These are phyloP conservation scores for Cercopithecus mona DNA, from an alignment of 2,113 vertebrate species.

Conservation along the genomic window DNA sequence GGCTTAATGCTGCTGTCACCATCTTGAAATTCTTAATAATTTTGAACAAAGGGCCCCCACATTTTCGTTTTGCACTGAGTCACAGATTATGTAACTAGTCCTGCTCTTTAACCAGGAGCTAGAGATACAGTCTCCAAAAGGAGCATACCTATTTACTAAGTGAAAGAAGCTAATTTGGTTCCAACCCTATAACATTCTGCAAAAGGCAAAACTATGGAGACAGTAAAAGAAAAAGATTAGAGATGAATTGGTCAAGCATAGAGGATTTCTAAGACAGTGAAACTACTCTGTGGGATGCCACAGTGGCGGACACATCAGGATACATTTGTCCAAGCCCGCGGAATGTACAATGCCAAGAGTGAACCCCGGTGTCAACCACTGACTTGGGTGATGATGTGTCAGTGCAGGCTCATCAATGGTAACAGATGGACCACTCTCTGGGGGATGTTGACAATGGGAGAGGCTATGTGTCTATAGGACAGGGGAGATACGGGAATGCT, in stretches of 20 bases:
- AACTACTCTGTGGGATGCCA: background rate
- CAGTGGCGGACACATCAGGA: background rate
- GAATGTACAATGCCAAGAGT: background rate
- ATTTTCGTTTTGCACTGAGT: background rate
- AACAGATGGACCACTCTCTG: background rate
- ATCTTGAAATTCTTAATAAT: background rate
- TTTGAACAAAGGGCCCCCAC: background rate
- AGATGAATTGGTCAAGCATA: fast-evolving
- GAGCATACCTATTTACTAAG: background rate
- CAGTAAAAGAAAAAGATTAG: background rate
- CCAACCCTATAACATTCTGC: background rate
- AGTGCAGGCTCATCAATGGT: fast-evolving
- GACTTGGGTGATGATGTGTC: fast-evolving
- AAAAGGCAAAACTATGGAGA: background rate
- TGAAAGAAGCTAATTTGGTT: background rate
- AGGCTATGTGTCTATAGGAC: too few relatives aligned
- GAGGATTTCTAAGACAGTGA: background rate
- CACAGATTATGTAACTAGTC: background rate
- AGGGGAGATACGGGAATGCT: background rate
- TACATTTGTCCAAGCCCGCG: background rate
- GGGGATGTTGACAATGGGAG: fast-evolving
- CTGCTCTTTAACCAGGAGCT: background rate
- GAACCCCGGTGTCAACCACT: fast-evolving
- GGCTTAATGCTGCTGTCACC: fast-evolving
- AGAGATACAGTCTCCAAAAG: background rate